Base-by-base conservation (phyloP, 2,888 invertebrate genomes). In the Eupithecia vulgata region DNA sequence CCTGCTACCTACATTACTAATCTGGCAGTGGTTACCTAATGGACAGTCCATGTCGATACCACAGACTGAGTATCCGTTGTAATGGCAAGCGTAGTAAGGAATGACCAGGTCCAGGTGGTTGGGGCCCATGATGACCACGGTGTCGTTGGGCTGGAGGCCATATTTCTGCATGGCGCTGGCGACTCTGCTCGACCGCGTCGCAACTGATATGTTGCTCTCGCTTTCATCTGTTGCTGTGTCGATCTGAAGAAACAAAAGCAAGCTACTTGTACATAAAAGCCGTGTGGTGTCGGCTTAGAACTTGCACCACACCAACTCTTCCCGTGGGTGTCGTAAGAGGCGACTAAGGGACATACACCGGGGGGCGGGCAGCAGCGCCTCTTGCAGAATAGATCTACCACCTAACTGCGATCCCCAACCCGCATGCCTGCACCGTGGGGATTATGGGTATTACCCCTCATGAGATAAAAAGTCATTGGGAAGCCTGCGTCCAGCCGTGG, bases 31-130 rank as follows among this genome's bases (percentile, higher is more conserved):
- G 82, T 76, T 80, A 87, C 87, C 78, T 78, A 75, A 69, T 59
- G 79, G 76, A n/a, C 80, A 64, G 10, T 40, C 76, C 0, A 87
- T 83, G 40, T 89, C 89, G 6, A 88, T 78, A 5, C 83, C 83
- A 25, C 88, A 87, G 72, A 86, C 68, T 0, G 86, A 73, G 74
- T 83, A 79, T 21, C 89, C 89, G 7, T 83, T 84, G 25, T 79
- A 83, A 68, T 86, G 86, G 71, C 85, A 83, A 1, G 89, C 88
- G 72, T 82, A 89, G 80, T 79, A 88, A 0, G 88, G 88, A 37
- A 89, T 81, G 62, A 79, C 79, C 5, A 88, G 34, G 71, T 88
- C 87, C n/a, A 89, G 61, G 64, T 88, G 85, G 78, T 86, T 89
- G 42, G 70, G 71, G 0, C 85, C 87, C 81, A 87, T 86, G 8